Percentiles rank a stretch among this genome's conserved stretches.
phyloP scores from a whole-genome alignment of 2,888 invertebrate genomes.

The Campoletis raptor region DNA sequence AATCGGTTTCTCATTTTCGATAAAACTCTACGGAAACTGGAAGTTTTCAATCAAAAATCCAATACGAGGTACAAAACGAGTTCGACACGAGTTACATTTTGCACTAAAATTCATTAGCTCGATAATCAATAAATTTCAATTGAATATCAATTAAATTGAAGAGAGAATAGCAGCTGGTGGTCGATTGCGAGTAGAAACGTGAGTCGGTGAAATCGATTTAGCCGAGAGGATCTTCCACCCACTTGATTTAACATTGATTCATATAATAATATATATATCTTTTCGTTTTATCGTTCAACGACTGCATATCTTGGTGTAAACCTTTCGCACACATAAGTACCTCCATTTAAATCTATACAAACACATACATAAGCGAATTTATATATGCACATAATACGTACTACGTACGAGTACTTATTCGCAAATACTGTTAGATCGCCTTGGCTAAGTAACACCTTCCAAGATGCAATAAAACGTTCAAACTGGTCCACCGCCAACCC shows the following conservation, averaged over 20 bases:
- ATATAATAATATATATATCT: conserved; percentile 55
- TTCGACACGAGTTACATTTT: neutral
- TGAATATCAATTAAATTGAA: neutral
- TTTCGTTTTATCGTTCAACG: conserved; percentile 60
- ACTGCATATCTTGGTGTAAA: conserved; percentile 47
- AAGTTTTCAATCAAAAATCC: neutral
- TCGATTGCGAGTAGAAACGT: neutral
- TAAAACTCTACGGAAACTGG: no score
- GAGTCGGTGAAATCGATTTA: conserved; percentile 59
- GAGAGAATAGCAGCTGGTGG: neutral
- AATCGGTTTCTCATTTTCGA: neutral
- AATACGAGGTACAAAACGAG: neutral
- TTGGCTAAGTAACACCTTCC: conserved; percentile 67
- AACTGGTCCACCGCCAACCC: conserved; percentile 52
- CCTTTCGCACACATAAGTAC: neutral
- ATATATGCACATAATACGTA: conserved; percentile 4
- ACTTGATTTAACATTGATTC: conserved; percentile 53
- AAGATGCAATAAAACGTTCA: conserved; percentile 58
- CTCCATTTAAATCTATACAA: no score
- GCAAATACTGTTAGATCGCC: conserved; percentile 62
- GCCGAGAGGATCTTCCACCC: conserved; percentile 55
- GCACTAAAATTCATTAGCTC: neutral
- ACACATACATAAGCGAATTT: neutral
- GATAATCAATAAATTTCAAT: neutral
- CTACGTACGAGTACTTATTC: conserved; percentile 19